Conservation (phyloP, 1,140 invertebrate genomes). For the Acromyrmex charruanus region DNA sequence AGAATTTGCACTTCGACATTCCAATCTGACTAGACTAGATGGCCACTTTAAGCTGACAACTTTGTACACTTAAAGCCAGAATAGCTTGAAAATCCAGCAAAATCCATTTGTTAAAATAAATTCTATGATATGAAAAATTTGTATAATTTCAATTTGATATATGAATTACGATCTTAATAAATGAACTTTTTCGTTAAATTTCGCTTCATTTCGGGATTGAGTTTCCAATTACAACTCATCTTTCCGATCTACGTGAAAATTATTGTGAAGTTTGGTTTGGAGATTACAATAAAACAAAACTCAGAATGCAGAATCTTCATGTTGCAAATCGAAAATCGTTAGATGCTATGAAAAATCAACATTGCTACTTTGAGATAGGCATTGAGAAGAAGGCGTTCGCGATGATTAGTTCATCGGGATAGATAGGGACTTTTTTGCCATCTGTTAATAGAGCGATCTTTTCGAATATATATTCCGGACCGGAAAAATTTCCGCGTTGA, state of each 20-base stretch:
- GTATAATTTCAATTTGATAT: not conserved
- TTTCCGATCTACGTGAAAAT: not conserved
- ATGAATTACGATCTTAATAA: not conserved
- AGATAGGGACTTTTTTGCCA: constrained; percentile 14
- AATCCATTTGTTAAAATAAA: not conserved
- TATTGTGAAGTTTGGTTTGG: not conserved
- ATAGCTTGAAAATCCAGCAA: not conserved
- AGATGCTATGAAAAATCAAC: constrained; percentile 35
- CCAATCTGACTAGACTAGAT: constrained; percentile 22
- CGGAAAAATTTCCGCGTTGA: constrained; percentile 11
- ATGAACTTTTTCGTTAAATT: not conserved
- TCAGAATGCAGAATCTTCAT: not conserved
- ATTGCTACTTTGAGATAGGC: constrained; percentile 11
- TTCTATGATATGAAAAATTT: not conserved
- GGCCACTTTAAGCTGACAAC: not conserved
- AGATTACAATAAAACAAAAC: not conserved
- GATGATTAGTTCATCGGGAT: constrained; percentile 37
- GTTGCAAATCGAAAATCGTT: constrained; percentile 39
- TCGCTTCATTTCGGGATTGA: constrained; percentile 36
- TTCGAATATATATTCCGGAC: not conserved
- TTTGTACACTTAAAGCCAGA: not conserved
- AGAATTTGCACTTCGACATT: constrained; percentile 55
- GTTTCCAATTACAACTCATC: constrained; percentile 25
- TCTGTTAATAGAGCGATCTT: not conserved
- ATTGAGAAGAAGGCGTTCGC: constrained; percentile 54